Conservation (phyloP, 2,888 invertebrate genomes). For the Caradrina clavipalpis region DNA sequence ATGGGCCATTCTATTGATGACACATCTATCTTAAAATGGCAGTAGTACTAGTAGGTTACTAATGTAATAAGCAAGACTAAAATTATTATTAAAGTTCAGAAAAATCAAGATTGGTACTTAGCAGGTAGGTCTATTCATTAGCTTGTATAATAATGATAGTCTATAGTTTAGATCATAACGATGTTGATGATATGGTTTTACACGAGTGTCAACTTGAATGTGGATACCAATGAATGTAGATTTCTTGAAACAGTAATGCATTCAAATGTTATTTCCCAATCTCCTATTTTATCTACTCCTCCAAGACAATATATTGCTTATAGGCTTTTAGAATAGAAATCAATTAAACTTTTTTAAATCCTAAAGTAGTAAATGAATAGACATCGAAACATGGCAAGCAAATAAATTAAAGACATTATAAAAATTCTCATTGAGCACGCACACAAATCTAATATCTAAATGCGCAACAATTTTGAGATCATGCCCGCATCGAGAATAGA, state of each 20-base stretch:
- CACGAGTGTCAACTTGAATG: too few species aligned
- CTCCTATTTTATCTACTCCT: not conserved
- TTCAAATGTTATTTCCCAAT: too few species aligned
- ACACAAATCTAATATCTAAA: conserved; percentile 74
- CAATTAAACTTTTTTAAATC: too few species aligned
- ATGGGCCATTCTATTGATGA: not conserved
- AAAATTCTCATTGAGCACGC: conserved; percentile 44
- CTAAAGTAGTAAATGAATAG: not conserved
- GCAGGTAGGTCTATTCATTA: too few species aligned
- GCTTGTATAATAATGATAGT: too few species aligned
- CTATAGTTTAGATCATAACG: too few species aligned
- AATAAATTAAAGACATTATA: conserved; percentile 40
- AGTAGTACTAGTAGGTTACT: not conserved
- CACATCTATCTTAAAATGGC: not conserved
- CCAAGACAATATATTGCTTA: not conserved
- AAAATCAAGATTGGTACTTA: too few species aligned
- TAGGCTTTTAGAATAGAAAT: too few species aligned
- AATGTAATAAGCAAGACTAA: not conserved
- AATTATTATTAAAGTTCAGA: too few species aligned
- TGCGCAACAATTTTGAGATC: conserved; percentile 84
- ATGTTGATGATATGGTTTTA: too few species aligned
- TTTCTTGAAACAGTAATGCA: too few species aligned
- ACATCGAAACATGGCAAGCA: conserved; percentile 24
- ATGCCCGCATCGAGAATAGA: conserved; percentile 80
- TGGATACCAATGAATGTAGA: too few species aligned